These are phyloP conservation scores for Nannospalax galili DNA, from an alignment of 2,113 vertebrate species.

Conservation along the genomic window DNA sequence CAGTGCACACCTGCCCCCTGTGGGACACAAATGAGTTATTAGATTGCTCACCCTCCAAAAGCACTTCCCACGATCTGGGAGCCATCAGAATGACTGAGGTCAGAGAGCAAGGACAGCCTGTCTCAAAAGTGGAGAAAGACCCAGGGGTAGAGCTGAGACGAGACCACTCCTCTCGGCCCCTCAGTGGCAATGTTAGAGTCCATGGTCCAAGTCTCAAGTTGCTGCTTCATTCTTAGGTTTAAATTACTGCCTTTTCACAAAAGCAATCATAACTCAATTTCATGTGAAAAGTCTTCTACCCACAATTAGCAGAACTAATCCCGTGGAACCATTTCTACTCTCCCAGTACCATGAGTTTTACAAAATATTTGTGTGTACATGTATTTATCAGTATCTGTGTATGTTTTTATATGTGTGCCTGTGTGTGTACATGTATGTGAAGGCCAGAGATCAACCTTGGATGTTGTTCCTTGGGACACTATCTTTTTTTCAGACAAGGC, in stretches of 20 bases:
- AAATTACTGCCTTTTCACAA: conserved; percentile 33
- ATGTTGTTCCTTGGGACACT: background rate
- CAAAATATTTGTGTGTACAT: background rate
- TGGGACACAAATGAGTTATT: background rate
- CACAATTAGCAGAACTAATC: background rate
- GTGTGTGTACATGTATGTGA: background rate
- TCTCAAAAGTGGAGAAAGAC: fast-evolving
- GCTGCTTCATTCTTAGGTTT: background rate
- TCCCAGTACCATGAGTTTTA: background rate
- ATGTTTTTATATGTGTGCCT: background rate
- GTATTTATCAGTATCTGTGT: background rate
- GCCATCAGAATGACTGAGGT: background rate
- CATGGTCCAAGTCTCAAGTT: background rate
- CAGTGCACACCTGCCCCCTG: background rate
- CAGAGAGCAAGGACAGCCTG: background rate
- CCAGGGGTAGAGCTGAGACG: fast-evolving
- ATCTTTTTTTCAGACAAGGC: background rate
- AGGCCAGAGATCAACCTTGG: background rate
- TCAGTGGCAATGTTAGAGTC: background rate
- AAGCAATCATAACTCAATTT: conserved; percentile 8
- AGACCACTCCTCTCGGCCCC: too few species aligned
- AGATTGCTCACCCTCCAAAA: background rate
- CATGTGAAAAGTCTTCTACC: background rate
- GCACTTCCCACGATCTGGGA: background rate
- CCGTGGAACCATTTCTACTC: background rate